Evolutionary conservation across 2,888 invertebrate species (phyloP), one percentile per base, ranked within the genome.

Genomic region (Pardosa pseudoannulata): DNA sequence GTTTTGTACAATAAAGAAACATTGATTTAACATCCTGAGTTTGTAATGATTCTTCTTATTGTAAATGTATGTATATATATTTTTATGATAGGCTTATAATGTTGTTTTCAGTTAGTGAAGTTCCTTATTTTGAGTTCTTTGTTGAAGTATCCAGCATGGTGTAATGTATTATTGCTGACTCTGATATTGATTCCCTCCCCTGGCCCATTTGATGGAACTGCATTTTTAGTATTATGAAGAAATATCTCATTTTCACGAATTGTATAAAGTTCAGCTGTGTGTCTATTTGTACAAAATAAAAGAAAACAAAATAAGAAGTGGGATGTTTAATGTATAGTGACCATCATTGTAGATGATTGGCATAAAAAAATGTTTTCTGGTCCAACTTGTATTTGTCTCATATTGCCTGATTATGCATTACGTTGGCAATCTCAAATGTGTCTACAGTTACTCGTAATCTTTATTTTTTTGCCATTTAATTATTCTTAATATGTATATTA

Each of bases 301-400:
- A n/a, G n/a, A n/a, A 71, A 71, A 19, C 36, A n/a, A n/a, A n/a
- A n/a, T n/a, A n/a, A n/a, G 50, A 46, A 46, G 41, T 71, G 41
- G 41, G 27, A 46, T 39, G 68, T 46, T 46, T 50, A 50, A 3
- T 68, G 36, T 65, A 65, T 65, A 65, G 65, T 28, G 28, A 65
- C 16, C 16, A n/a, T 31, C 39, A 68, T 39, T 27, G 39, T 39
- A 68, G 41, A 36, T 36, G 28, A 46, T 29, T 28, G 39, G 46
- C 29, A 32, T 23, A 39, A 29, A 41, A 39, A 29, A 41, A 46
- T 41, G 7, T 27, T 50, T 68, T 46, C 28, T 71, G 46, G 71
- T 71, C 71, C 71, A 71, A 46, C 36, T 41, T 71, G 29, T 71
- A 71, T 71, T 68, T 68, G 27, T 71, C 27, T 28, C 71, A 46